Evolutionary conservation across 2,888 invertebrate species (phyloP).

Genomic region (Eristalis arbustorum): DNA sequence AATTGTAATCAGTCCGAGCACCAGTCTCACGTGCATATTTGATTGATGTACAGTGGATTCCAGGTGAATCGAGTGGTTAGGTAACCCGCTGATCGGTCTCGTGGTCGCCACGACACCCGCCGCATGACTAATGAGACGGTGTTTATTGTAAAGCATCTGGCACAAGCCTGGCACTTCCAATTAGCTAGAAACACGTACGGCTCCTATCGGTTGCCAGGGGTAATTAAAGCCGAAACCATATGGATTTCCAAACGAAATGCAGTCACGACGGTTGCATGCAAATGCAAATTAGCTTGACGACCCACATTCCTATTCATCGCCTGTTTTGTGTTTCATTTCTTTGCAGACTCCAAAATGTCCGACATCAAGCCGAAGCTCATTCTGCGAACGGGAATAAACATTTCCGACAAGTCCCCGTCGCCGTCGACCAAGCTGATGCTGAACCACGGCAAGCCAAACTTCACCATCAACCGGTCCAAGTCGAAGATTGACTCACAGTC

Average conservation of each 20-base stretch:
- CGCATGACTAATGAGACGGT: background rate
- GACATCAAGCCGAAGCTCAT: conserved; percentile 78
- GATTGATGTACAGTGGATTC: conserved; percentile 19
- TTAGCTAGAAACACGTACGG: background rate
- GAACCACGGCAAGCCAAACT: conserved; percentile 79
- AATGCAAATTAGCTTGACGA: conserved; percentile 6
- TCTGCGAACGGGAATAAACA: conserved; percentile 73
- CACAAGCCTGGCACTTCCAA: background rate
- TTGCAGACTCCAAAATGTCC: conserved; percentile 73
- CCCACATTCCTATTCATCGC: background rate
- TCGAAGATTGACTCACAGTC: conserved; percentile 51
- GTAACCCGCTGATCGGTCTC: background rate
- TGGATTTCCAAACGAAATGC: background rate
- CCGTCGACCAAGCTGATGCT: conserved; percentile 78
- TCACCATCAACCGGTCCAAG: conserved; percentile 76
- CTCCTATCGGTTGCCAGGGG: background rate
- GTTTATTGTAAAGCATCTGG: background rate
- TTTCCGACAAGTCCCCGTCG: conserved; percentile 76
- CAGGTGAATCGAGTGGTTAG: background rate
- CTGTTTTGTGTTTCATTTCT: background rate
- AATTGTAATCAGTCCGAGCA: conserved; percentile 14
- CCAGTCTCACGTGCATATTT: conserved; percentile 36
- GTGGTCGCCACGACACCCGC: background rate
- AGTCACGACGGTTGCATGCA: background rate
- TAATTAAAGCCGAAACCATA: background rate